Evolutionary conservation across 2,888 invertebrate genomes (phyloP).

Genomic region (Cyaniris semiargus): DNA sequence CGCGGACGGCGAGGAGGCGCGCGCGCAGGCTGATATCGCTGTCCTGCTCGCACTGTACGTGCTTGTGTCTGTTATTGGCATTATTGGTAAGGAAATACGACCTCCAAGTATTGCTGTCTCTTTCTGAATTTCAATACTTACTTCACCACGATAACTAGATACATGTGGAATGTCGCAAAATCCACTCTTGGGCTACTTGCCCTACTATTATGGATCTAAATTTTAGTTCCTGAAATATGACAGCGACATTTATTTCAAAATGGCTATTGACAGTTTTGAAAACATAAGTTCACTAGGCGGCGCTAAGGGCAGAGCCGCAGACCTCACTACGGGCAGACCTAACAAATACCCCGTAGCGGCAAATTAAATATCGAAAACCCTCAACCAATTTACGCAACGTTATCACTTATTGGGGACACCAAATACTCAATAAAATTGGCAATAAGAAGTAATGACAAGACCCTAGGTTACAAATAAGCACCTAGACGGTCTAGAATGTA

Average conservation of each 20-base stretch:
- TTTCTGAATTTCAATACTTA: background rate
- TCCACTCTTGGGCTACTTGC: too few species aligned
- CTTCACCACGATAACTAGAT: too few species aligned
- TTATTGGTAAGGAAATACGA: conserved; percentile 58
- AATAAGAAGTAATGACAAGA: background rate
- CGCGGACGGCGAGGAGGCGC: conserved; percentile 54
- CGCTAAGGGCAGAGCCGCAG: too few species aligned
- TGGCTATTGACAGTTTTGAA: too few species aligned
- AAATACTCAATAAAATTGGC: background rate
- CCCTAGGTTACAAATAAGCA: background rate
- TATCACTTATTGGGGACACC: background rate
- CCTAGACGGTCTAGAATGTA: background rate
- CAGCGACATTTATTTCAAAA: too few species aligned
- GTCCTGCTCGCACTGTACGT: conserved; percentile 69
- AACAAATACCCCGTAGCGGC: too few species aligned
- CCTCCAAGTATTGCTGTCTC: background rate
- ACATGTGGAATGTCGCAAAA: too few species aligned
- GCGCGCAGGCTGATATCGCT: conserved; percentile 57
- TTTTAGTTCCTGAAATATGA: too few species aligned
- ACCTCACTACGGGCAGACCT: too few species aligned
- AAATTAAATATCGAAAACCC: background rate
- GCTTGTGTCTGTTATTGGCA: conserved; percentile 71
- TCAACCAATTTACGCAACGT: background rate
- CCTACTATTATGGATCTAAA: too few species aligned
- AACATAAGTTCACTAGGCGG: too few species aligned